These are phyloP conservation scores for Epirrita christyi DNA, from an alignment of 2,888 invertebrate species.

Conservation along the genomic window DNA sequence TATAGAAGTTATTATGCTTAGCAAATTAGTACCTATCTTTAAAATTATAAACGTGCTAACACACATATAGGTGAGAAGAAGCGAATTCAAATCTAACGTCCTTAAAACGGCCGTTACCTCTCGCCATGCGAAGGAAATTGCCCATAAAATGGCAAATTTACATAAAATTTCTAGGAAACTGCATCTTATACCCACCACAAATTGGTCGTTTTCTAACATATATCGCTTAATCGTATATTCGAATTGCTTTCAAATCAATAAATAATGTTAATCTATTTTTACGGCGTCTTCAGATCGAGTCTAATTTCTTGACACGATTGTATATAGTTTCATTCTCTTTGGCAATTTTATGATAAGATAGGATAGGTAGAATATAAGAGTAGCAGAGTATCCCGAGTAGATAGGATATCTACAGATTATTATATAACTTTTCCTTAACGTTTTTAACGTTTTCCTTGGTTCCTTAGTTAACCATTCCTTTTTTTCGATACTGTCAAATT, in stretches of 20 bases:
- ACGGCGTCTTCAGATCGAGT: background rate
- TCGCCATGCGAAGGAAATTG: slow-evolving; percentile 39
- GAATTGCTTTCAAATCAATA: slow-evolving; percentile 29
- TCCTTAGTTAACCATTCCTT: background rate
- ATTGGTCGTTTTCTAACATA: slow-evolving; percentile 50
- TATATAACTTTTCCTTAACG: too few relatives aligned
- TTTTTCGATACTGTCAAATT: too few relatives aligned
- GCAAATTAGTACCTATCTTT: too few relatives aligned
- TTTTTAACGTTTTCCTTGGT: background rate
- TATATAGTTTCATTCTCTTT: too few relatives aligned
- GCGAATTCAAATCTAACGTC: slow-evolving; percentile 18
- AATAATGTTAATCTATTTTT: background rate
- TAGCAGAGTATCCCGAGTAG: too few relatives aligned
- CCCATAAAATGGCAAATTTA: slow-evolving; percentile 59
- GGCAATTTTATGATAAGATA: too few relatives aligned
- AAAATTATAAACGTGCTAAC: slow-evolving; percentile 3
- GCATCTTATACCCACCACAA: slow-evolving; percentile 51
- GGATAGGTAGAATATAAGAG: too few relatives aligned
- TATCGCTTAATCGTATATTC: slow-evolving; percentile 41
- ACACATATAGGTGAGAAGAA: slow-evolving; percentile 7
- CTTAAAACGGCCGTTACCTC: slow-evolving; percentile 11
- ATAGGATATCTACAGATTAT: too few relatives aligned
- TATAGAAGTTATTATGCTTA: background rate
- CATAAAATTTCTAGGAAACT: slow-evolving; percentile 53
- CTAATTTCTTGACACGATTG: too few relatives aligned